phyloP scores from a whole-genome alignment of 2,113 vertebrate species.

The Hippopotamus amphibius region DNA sequence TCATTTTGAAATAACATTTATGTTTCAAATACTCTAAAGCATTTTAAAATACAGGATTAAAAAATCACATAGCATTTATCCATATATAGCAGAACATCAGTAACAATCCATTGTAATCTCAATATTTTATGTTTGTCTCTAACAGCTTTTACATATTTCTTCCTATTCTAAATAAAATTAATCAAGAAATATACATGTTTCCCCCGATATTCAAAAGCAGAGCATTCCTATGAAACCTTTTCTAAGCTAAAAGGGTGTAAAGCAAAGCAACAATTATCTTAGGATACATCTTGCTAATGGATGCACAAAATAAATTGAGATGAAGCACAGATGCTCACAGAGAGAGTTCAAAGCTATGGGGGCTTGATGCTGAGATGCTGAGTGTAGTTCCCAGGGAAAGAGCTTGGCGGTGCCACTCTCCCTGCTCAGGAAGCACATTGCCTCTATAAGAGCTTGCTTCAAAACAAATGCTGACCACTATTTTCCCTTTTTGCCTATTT shows the following conservation, averaged over 20 bases:
- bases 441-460: neutral
- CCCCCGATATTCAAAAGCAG: neutral
- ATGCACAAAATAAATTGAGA: neutral
- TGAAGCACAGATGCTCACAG: neutral
- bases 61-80: neutral
- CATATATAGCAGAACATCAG: neutral
- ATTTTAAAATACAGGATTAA: neutral
- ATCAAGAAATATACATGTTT: neutral
- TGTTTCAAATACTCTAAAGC: neutral
- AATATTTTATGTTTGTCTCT: neutral
- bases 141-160: neutral
- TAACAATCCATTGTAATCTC: neutral
- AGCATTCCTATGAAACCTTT: neutral
- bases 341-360: neutral
- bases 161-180: slow-evolving; percentile 2
- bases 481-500: neutral
- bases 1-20: neutral
- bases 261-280: neutral
- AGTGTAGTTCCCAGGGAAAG: neutral
- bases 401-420: neutral
- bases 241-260: neutral
- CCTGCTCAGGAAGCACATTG: neutral
- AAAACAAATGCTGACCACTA: neutral
- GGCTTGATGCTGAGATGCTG: neutral
- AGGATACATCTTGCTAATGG: neutral